Conservation (phyloP, 30 jellyfish, hydroid and myxozoan species). For the Cassiopea xamachana region DNA sequence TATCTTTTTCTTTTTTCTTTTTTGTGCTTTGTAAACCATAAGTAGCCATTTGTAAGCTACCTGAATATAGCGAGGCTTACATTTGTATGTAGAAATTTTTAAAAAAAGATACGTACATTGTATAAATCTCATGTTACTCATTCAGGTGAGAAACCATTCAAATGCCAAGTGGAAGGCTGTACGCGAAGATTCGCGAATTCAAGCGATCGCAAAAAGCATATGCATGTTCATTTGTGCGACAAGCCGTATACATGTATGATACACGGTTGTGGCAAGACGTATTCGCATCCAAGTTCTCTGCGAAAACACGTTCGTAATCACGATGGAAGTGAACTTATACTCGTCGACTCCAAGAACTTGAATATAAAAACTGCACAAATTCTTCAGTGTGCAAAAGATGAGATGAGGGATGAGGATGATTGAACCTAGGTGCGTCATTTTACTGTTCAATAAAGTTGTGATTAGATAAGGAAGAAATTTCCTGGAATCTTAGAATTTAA, state of each 20-base stretch:
- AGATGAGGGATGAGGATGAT: slow-evolving; percentile 3
- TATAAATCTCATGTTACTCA: neutral
- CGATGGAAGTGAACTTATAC: slow-evolving; percentile 76
- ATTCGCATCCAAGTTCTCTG: slow-evolving; percentile 84
- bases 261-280: slow-evolving; percentile 78
- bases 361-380: slow-evolving; percentile 56
- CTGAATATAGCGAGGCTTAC: too few species aligned
- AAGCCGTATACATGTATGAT: slow-evolving; percentile 89
- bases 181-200: slow-evolving; percentile 97
- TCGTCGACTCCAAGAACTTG: slow-evolving; percentile 58
- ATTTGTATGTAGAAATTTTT: too few species aligned
- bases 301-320: slow-evolving; percentile 80
- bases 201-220: slow-evolving; percentile 94
- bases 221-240: slow-evolving; percentile 95
- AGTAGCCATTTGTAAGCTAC: too few species aligned
- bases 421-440: neutral
- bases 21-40: too few species aligned
- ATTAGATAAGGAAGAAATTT: too few species aligned
- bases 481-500: too few species aligned
- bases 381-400: slow-evolving; percentile 36
- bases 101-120: too few species aligned
- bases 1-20: too few species aligned
- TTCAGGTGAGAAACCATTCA: slow-evolving; percentile 94
- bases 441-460: too few species aligned
- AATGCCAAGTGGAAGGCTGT: slow-evolving; percentile 93